A percentile compares a stretch with the other conserved stretches of the same genome.
Evolutionary conservation across 30 jellyfish, hydroid and myxozoan species (phyloP).

Genomic region (Euphysa ruthae): DNA sequence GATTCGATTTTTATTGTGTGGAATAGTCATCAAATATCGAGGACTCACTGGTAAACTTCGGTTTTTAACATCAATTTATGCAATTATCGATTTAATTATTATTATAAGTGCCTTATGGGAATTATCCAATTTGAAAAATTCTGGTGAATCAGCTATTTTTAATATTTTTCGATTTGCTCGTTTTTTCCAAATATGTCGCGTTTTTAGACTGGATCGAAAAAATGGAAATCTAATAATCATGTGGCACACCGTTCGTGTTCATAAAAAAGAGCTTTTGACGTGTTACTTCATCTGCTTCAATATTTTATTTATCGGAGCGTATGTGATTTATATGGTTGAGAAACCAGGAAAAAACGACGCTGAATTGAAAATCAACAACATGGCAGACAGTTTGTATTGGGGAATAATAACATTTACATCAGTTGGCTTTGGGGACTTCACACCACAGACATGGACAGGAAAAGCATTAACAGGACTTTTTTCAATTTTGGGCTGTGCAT

Average conservation of each 20-base stretch:
- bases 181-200: constrained; percentile 47
- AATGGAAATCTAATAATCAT: constrained; percentile 72
- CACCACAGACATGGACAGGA: constrained; percentile 92
- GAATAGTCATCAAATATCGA: constrained; percentile 1
- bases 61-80: constrained; percentile 9
- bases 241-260: constrained; percentile 52
- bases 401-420: constrained; percentile 63
- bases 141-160: too few species aligned
- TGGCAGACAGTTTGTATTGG: constrained; percentile 86
- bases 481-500: constrained; percentile 85
- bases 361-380: constrained; percentile 53
- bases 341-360: not conserved
- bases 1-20: constrained; percentile 16
- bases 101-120: too few species aligned
- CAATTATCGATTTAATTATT: constrained; percentile 6
- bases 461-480: constrained; percentile 73
- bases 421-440: constrained; percentile 78
- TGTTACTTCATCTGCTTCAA: constrained; percentile 76
- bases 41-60: constrained; percentile 11
- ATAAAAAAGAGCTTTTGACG: constrained; percentile 71
- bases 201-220: constrained; percentile 70
- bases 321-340: constrained; percentile 37
- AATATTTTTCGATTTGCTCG: constrained; percentile 4
- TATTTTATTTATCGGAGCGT: constrained; percentile 58
- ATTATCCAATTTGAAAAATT: too few species aligned